Percentiles rank a stretch among this genome's conserved stretches.
Conservation (phyloP, 2,888 invertebrate species). For the Phalangium opilio region DNA sequence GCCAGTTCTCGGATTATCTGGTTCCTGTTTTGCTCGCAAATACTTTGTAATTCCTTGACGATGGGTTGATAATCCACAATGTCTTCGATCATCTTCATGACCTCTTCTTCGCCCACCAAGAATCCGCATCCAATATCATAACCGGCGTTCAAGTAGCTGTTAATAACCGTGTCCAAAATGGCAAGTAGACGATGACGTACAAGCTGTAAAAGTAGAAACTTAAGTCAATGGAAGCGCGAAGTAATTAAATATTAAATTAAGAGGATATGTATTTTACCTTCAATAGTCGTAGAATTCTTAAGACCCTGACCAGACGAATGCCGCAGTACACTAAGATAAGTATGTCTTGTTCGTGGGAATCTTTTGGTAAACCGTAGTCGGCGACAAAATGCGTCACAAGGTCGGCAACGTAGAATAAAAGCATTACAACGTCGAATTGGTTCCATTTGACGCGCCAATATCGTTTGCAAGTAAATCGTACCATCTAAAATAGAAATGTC, state of each 20-base stretch:
- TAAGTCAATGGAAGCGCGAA: not conserved
- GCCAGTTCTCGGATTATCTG: slow-evolving; percentile 17
- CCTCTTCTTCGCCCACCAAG: slow-evolving; percentile 45
- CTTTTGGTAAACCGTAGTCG: slow-evolving; percentile 26
- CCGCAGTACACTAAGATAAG: not conserved
- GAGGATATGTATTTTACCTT: not conserved
- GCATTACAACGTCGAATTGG: slow-evolving; percentile 40
- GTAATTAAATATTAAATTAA: too few species aligned
- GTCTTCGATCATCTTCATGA: slow-evolving; percentile 29
- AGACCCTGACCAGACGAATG: not conserved
- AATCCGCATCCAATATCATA: slow-evolving; percentile 50
- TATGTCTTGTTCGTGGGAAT: not conserved
- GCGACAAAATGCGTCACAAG: slow-evolving; percentile 28
- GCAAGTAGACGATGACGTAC: not conserved
- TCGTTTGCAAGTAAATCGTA: slow-evolving; percentile 25
- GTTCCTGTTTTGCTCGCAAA: slow-evolving; percentile 2
- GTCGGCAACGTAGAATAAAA: slow-evolving; percentile 38
- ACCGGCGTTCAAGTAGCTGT: slow-evolving; percentile 41
- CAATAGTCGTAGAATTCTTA: not conserved
- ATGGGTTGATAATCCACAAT: slow-evolving; percentile 2
- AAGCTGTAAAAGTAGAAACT: not conserved
- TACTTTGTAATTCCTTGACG: not conserved
- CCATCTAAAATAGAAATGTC: slow-evolving; percentile 17
- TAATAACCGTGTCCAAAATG: slow-evolving; percentile 35
- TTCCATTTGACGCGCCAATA: slow-evolving; percentile 44